phyloP scores from a whole-genome alignment of 2,797 vertebrate genomes.

The Valencia hispanica region DNA sequence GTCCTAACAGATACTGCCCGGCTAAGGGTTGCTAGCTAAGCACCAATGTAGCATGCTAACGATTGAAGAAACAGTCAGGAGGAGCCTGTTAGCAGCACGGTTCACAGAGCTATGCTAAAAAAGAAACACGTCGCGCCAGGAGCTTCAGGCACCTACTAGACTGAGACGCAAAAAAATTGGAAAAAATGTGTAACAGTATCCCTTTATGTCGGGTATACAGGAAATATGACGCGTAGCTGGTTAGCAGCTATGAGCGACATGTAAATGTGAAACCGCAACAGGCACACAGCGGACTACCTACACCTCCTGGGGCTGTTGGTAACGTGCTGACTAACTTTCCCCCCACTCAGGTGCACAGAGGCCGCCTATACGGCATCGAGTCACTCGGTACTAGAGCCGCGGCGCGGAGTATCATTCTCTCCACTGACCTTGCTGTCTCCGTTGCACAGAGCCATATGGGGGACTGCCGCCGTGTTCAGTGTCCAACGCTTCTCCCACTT shows the following conservation, averaged over 20 bases:
- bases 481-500: conserved; percentile 67
- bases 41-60: conserved; percentile 48
- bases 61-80: conserved; percentile 19
- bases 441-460: conserved; percentile 97
- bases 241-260: conserved; percentile 48
- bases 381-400: conserved; percentile 4
- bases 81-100: conserved; percentile 67
- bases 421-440: conserved; percentile 97
- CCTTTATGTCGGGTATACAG: not conserved
- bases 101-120: conserved; percentile 75
- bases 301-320: conserved; percentile 30
- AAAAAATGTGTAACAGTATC: not conserved
- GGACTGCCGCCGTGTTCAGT: conserved; percentile 69
- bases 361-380: conserved; percentile 65
- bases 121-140: conserved; percentile 75
- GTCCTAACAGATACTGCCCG: conserved; percentile 1
- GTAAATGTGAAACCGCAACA: conserved; percentile 66
- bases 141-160: conserved; percentile 18
- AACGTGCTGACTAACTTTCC: conserved; percentile 69
- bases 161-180: not conserved
- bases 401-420: conserved; percentile 1
- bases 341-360: conserved; percentile 63
- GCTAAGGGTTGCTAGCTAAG: conserved; percentile 43
- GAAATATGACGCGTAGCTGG: not conserved
- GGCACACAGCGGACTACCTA: conserved; percentile 39